Conservation (phyloP, 2,113 vertebrate species). For the Ovibos moschatus region DNA sequence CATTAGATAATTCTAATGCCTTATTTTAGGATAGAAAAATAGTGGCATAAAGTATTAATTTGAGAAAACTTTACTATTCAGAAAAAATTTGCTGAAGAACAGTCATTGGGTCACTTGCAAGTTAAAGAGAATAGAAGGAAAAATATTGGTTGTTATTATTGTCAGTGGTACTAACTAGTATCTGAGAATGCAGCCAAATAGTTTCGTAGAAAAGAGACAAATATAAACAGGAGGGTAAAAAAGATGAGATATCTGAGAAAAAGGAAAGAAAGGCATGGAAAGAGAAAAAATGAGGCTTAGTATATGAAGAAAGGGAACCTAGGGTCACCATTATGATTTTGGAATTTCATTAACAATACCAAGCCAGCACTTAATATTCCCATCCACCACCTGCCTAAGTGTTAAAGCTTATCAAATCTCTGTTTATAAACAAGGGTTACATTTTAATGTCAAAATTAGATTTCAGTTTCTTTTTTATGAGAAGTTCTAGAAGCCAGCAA, state of each 20-base stretch:
- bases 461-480: not conserved
- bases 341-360: not conserved
- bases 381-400: not conserved
- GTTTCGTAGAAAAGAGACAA: not conserved
- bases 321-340: not conserved
- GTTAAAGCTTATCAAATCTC: not conserved
- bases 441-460: not conserved
- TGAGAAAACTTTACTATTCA: not conserved
- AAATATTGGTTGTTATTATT: not conserved
- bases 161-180: not conserved
- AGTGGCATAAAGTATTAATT: not conserved
- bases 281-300: not conserved
- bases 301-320: not conserved
- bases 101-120: not conserved
- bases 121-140: not conserved
- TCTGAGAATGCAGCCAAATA: not conserved
- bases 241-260: not conserved
- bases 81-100: not conserved
- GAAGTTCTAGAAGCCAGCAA: not conserved
- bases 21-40: not conserved
- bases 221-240: not conserved
- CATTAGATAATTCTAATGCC: not conserved
- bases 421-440: not conserved
- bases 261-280: not conserved
- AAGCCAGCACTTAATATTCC: not conserved